Base-by-base conservation (phyloP, 1,140 invertebrate species). In the Hypsibius dujardini region DNA sequence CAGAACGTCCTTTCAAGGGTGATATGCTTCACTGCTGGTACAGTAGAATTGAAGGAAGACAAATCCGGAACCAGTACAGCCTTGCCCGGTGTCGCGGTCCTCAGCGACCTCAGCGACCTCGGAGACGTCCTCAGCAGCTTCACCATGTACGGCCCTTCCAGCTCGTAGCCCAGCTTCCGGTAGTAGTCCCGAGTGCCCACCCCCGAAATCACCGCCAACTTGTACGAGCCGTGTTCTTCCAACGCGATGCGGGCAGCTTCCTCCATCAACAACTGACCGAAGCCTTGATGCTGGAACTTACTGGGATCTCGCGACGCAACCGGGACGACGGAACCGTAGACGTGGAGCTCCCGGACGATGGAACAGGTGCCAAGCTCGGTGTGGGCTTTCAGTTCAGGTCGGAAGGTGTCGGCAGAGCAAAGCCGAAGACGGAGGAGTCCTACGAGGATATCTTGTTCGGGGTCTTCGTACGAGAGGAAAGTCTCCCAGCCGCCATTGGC, bases 401-500 rank as follows among this genome's bases (percentile, higher is more conserved):
- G 84, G 75, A 92, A 98, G 0, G 92, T 93, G 1, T 84, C 81
- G 14, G 77, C 74, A 0, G 90, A 88, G 79, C 94, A 98, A 80
- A 96, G 96, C 73, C 96, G 84, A 40, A 99, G 83, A 69, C 95
- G 83, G 14, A 98, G 82, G 40, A 98, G 81, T 40, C 95, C 96
- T 60, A 99, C 88, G 2, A 99, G 81, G 77, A 98, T 98, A 79
- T 99, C 95, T 80, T 95, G 93, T 73, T 91, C 85, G 0, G 94
- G 92, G 82, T 98, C 96, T 82, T 99, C 96, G 77, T 98, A 99
- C 0, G 93, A 90, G 7, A 98, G 80, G 79, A 99, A 99, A 0
- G 94, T 98, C 82, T 99, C 96, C 94, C 95, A 98, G 0, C 95
- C 95, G 60, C 88, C 88, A 79, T 98, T 99, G 0, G 95, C 95